Evolutionary conservation across 2,888 invertebrate genomes (phyloP), one percentile per base, ranked within the genome.

Genomic region (Cryptops parisi): DNA sequence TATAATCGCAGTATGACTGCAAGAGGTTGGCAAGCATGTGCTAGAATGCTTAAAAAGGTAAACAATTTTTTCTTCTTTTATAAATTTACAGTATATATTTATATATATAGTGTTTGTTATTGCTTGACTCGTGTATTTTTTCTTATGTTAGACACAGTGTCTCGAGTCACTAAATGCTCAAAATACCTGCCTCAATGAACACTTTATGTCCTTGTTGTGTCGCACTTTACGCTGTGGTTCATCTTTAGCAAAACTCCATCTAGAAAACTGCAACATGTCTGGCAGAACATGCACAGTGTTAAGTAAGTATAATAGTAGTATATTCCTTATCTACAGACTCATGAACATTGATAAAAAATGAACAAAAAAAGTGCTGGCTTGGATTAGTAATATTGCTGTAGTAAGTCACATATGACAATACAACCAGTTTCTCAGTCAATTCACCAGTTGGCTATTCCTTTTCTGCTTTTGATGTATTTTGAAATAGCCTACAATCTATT

Each of bases 21-120:
- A 45, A 72, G 84, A 41, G 89, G 88, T 9, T 90, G 89, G 88
- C 81, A 82, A 64, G 81, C 86, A 0, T 85, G 86, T 59, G 78
- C 82, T 27, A 74, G 80, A 60, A 80, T 85, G 76, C 76, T 86
- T 57, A 82, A 82, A 67, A 82, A 81, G 76, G 84, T 84, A 33
- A 33, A 33, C 15, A 33, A 33, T 9, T 33, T 33, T 33, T 33
- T 33, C 15, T 33, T 33, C 15, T 33, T 33, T 33, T 33, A n/a
- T n/a, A n/a, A n/a, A n/a, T n/a, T n/a, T n/a, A n/a, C n/a, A n/a
- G n/a, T n/a, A n/a, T n/a, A 33, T 9, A 33, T 33, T 6, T 15
- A 33, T 15, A 15, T 33, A 9, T 33, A 9, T 33, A 33, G 23
- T 23, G 23, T n/a, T 15, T 19, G n/a, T 38, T 48, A 17, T 33